Percentiles rank a stretch among this genome's conserved stretches.
Conservation (phyloP, 37 sponge, comb jelly and placozoan genomes). For the Aphrocallistes beatrix region DNA sequence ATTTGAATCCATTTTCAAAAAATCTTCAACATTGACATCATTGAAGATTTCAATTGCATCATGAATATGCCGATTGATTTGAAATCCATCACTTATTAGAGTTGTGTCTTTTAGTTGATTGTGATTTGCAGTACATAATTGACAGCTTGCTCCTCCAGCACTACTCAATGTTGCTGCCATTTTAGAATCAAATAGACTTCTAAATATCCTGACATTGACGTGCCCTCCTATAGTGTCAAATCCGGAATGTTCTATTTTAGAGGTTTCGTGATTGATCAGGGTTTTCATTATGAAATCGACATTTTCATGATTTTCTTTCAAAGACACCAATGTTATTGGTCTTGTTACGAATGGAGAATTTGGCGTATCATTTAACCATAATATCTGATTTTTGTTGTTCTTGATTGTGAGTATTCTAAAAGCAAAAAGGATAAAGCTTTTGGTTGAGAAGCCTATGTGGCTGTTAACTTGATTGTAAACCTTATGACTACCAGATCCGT, state of each 20-base stretch:
- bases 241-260: background rate
- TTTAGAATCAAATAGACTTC: background rate
- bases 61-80: background rate
- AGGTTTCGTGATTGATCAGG: background rate
- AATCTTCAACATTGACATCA: background rate
- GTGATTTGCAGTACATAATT: background rate
- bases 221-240: background rate
- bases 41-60: background rate
- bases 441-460: background rate
- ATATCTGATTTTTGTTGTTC: background rate
- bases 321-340: background rate
- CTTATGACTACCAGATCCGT: background rate
- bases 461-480: background rate
- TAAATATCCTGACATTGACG: background rate
- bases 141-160: background rate
- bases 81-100: background rate
- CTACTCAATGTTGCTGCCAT: background rate
- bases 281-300: background rate
- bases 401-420: background rate
- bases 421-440: background rate
- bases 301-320: background rate
- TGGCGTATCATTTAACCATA: background rate
- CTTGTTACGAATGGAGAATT: background rate
- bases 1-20: background rate
- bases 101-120: background rate